phyloP scores from a whole-genome alignment of 2,797 vertebrate genomes.

The Pteronotus mesoamericanus region DNA sequence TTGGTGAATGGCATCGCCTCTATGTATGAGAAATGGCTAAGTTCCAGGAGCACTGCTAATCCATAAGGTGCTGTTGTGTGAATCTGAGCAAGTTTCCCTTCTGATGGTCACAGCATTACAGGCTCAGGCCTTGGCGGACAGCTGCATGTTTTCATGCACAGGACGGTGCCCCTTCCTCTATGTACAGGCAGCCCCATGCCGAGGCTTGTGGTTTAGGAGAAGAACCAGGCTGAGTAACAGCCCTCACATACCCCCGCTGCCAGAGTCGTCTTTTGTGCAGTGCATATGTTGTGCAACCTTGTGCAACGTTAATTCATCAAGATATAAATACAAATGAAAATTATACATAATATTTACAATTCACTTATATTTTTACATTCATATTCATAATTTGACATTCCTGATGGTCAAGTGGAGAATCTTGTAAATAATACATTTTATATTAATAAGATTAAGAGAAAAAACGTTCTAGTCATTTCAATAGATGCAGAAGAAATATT shows the following conservation, averaged over 20 bases:
- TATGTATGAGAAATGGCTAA: background rate
- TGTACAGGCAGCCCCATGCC: background rate
- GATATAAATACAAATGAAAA: background rate
- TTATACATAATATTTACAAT: background rate
- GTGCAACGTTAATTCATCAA: background rate
- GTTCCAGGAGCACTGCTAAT: background rate
- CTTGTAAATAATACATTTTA: background rate
- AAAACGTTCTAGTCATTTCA: background rate
- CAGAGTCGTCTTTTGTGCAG: background rate
- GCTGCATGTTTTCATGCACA: background rate
- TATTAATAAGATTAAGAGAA: background rate
- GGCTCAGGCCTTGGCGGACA: background rate
- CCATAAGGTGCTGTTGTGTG: background rate
- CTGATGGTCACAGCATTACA: background rate
- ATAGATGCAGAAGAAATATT: background rate
- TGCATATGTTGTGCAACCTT: background rate
- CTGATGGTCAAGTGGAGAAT: background rate
- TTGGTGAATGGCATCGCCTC: too few species aligned
- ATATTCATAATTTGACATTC: background rate
- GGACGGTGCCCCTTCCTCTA: background rate
- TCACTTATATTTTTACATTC: background rate
- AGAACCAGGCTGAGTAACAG: too few species aligned
- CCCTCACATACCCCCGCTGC: rapidly evolving
- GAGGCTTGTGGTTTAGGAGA: too few species aligned
- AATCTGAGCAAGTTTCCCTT: background rate